A percentile compares a stretch with the other conserved stretches of the same genome.
Conservation (phyloP, 2,113 vertebrate species). For the Macroglossus sobrinus region DNA sequence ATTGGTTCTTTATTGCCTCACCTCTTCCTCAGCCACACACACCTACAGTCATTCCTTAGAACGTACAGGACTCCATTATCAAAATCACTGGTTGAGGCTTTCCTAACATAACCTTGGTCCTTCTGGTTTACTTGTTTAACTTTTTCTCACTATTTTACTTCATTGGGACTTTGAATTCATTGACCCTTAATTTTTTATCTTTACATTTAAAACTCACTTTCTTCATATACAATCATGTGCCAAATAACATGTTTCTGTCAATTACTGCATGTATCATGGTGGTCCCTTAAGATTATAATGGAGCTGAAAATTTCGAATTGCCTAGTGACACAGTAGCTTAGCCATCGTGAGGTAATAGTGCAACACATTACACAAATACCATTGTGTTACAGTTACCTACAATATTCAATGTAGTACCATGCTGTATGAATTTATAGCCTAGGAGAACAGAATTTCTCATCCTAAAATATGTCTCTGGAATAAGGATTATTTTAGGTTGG, state of each 20-base stretch:
- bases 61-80: background rate
- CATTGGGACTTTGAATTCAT: background rate
- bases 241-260: background rate
- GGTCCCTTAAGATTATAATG: background rate
- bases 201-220: background rate
- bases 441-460: background rate
- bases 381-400: background rate
- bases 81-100: background rate
- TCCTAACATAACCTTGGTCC: background rate
- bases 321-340: background rate
- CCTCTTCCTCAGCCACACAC: background rate
- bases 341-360: background rate
- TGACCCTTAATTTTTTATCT: background rate
- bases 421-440: background rate
- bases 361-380: background rate
- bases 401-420: background rate
- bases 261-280: background rate
- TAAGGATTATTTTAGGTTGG: background rate
- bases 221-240: background rate
- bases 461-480: background rate
- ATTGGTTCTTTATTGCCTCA: background rate
- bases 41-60: background rate
- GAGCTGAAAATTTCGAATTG: background rate
- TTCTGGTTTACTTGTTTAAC: background rate
- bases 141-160: background rate